Percentiles rank a stretch among this genome's conserved stretches.
Conservation (phyloP, 23 tunicate genomes). For the Styela clava region DNA sequence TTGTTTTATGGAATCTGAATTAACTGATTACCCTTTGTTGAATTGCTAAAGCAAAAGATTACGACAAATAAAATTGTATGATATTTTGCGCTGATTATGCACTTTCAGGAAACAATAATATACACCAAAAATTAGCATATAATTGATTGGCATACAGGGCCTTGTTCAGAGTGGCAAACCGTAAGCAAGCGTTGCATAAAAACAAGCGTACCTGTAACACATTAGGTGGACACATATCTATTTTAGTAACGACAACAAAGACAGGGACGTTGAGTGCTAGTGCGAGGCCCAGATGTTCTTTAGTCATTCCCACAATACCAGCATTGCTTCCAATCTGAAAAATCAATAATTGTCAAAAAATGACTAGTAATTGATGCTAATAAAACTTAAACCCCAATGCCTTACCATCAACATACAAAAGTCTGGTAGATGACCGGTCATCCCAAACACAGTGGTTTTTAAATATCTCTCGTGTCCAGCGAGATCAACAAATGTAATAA, state of each 20-base stretch:
- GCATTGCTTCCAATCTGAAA: conserved; percentile 91
- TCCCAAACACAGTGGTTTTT: conserved; percentile 98
- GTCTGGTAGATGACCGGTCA: conserved; percentile 99
- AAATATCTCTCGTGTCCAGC: conserved; percentile 98
- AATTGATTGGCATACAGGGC: too few species aligned
- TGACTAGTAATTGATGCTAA: too few species aligned
- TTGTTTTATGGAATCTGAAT: too few species aligned
- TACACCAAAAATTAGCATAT: too few species aligned
- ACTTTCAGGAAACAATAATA: too few species aligned
- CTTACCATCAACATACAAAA: conserved; percentile 93
- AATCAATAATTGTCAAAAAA: neutral
- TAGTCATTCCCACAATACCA: conserved; percentile 97
- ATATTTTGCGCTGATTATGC: too few species aligned
- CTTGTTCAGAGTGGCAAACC: too few species aligned
- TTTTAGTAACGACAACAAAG: conserved; percentile 98
- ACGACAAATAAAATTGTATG: too few species aligned
- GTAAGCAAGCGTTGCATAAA: too few species aligned
- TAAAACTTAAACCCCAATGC: too few species aligned
- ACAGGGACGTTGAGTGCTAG: conserved; percentile 98
- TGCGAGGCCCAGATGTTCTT: conserved; percentile 97
- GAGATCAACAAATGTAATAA: conserved; percentile 96
- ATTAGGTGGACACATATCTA: conserved; percentile 98
- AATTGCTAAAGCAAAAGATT: too few species aligned
- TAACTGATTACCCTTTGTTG: too few species aligned
- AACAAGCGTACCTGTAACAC: conserved; percentile 66